These are phyloP conservation scores for Camelus bactrianus DNA, from an alignment of 2,113 vertebrate species.

Conservation along the genomic window DNA sequence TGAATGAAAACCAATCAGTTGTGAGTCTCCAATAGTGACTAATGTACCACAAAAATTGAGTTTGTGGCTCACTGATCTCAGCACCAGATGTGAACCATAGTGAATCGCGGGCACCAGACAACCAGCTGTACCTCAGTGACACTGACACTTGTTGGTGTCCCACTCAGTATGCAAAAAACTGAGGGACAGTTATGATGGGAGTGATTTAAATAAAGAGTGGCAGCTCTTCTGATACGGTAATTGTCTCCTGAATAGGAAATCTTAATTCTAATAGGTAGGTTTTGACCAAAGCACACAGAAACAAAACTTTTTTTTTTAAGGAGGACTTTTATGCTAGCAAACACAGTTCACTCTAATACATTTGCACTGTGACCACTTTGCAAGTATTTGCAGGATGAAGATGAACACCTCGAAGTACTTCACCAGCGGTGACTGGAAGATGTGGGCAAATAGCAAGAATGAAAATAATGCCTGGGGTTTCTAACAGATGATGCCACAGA, in stretches of 20 bases:
- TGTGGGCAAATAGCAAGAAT: neutral
- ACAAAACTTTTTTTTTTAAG: neutral
- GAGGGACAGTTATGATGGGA: neutral
- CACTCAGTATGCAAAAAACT: neutral
- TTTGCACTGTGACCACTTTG: neutral
- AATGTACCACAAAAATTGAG: conserved; percentile 18
- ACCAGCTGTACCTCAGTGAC: neutral
- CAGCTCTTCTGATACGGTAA: neutral
- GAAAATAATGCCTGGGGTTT: neutral
- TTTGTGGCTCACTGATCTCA: neutral
- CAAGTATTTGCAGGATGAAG: neutral
- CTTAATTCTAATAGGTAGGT: neutral
- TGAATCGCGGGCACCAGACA: neutral
- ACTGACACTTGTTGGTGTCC: neutral
- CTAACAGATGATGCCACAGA: neutral
- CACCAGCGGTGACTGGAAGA: neutral
- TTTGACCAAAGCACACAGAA: conserved; percentile 25
- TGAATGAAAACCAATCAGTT: conserved; percentile 7
- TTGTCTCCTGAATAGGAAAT: neutral
- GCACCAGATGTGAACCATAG: neutral
- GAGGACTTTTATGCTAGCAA: neutral
- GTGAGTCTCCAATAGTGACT: neutral
- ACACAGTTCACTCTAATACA: neutral
- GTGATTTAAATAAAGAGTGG: neutral
- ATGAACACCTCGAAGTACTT: neutral